Evolutionary conservation across 2,113 vertebrate species (phyloP).

Genomic region (Campylorhamphus procurvoides): DNA sequence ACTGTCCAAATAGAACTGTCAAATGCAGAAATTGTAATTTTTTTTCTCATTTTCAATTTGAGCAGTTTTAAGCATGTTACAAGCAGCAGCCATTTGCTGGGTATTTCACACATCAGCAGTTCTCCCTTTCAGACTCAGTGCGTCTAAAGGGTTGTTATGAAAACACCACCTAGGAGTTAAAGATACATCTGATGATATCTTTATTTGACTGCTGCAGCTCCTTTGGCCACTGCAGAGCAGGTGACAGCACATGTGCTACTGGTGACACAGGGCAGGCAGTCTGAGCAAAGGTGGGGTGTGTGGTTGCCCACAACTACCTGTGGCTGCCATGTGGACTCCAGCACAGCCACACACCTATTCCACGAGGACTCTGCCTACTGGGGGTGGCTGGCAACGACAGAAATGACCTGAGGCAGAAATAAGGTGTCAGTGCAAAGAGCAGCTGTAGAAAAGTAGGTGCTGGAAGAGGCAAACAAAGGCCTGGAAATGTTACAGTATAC

Average conservation of each 20-base stretch:
- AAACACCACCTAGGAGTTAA: not conserved
- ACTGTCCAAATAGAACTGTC: not conserved
- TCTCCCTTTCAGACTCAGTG: not conserved
- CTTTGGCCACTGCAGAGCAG: not conserved
- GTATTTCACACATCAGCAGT: not conserved
- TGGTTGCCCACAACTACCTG: not conserved
- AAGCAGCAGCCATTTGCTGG: not conserved
- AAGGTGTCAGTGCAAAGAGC: not conserved
- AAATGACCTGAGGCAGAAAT: not conserved
- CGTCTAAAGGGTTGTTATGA: not conserved
- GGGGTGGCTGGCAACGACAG: no score
- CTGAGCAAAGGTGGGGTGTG: not conserved
- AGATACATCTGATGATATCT: not conserved
- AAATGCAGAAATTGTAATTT: not conserved
- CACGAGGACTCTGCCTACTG: not conserved
- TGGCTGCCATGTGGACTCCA: not conserved
- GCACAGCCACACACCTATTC: not conserved
- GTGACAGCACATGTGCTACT: accelerated
- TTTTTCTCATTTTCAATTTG: not conserved
- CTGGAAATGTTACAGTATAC: not conserved
- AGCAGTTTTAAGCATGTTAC: not conserved
- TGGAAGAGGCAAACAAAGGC: not conserved
- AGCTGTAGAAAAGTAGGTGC: not conserved
- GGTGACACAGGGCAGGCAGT: not conserved
- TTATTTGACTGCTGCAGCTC: not conserved